phyloP scores from a whole-genome alignment of 2,113 vertebrate species.

The Psittacula cyanocephala region DNA sequence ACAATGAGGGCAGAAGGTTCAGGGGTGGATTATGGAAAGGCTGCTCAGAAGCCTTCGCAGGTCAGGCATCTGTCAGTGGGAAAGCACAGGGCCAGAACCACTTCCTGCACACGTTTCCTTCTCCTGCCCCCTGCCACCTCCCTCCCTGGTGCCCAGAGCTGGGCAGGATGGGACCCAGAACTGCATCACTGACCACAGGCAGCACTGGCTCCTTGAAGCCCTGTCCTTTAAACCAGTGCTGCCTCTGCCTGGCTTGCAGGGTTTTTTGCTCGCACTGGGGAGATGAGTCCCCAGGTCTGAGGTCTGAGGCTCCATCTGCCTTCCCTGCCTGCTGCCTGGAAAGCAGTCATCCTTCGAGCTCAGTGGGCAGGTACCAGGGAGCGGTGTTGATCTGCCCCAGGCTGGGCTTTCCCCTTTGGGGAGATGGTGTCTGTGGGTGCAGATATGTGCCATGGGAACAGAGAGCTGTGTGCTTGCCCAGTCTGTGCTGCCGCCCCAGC shows the following conservation, averaged over 20 bases:
- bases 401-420: background rate
- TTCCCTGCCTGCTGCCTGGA: background rate
- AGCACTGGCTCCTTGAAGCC: too few species aligned
- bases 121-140: background rate
- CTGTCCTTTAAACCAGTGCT: too few species aligned
- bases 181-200: background rate
- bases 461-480: background rate
- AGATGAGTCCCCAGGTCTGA: too few species aligned
- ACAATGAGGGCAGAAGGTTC: background rate
- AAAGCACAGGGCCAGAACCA: background rate
- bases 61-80: background rate
- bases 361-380: rapidly evolving
- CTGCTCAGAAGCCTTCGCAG: background rate
- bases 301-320: rapidly evolving
- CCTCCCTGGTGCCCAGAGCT: background rate
- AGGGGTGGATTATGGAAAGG: background rate
- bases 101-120: background rate
- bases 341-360: rapidly evolving
- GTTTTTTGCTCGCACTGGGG: background rate
- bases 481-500: background rate
- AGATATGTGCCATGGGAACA: too few species aligned
- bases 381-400: rapidly evolving
- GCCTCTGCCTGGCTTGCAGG: background rate
- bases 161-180: background rate
- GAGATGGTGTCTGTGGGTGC: too few species aligned